Percentiles rank a stretch among this genome's conserved stretches.
phyloP scores from a whole-genome alignment of 1,140 invertebrate species.

The Megalonaias nervosa region DNA sequence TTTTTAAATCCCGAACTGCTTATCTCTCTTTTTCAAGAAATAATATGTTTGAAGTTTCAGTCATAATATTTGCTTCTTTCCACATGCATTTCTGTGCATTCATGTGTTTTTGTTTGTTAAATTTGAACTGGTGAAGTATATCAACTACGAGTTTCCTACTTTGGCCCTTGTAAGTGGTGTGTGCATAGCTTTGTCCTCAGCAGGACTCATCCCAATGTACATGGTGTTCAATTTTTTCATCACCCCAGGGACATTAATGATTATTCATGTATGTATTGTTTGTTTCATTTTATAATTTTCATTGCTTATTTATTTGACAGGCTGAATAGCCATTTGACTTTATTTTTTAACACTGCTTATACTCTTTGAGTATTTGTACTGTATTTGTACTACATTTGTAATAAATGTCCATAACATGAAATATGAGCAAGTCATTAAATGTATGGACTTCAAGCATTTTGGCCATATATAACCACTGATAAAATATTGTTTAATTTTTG shows the following conservation, averaged over 20 bases:
- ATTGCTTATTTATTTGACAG: neutral
- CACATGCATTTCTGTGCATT: slow-evolving; percentile 82
- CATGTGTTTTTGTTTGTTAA: slow-evolving; percentile 93
- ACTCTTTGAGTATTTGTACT: too few relatives aligned
- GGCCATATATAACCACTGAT: too few relatives aligned
- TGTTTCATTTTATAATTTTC: neutral
- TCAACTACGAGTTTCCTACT: slow-evolving; percentile 86
- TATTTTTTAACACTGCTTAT: neutral
- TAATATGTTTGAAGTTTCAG: too few relatives aligned
- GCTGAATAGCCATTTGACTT: neutral
- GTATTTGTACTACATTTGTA: neutral
- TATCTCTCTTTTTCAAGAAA: too few relatives aligned
- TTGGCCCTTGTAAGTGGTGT: slow-evolving; percentile 97
- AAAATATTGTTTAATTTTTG: too few relatives aligned
- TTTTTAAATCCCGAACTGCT: too few relatives aligned
- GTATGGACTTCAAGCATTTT: neutral
- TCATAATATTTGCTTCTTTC: neutral
- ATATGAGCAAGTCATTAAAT: neutral
- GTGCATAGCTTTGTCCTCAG: slow-evolving; percentile 93
- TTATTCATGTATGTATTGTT: slow-evolving; percentile 78
- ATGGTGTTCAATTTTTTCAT: slow-evolving; percentile 88
- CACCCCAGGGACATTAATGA: slow-evolving; percentile 83
- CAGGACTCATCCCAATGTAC: slow-evolving; percentile 92
- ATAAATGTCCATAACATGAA: neutral
- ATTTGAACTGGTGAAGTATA: too few relatives aligned